Percentiles rank a stretch among this genome's conserved stretches.
phyloP scores from a whole-genome alignment of 2,113 vertebrate genomes.

The Gnathonemus echidnorhynchus region DNA sequence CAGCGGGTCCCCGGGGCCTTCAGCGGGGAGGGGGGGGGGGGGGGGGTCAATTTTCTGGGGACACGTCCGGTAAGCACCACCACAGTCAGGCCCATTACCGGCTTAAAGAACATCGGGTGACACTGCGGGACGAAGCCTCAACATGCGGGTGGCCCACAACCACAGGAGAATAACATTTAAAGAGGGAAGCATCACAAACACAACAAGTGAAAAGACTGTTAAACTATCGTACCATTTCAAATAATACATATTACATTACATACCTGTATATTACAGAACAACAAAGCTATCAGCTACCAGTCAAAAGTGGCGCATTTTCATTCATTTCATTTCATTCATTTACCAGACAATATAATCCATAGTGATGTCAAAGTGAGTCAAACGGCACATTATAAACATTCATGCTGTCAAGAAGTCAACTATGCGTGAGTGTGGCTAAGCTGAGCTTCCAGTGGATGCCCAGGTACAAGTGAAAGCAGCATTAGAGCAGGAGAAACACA shows the following conservation, averaged over 20 bases:
- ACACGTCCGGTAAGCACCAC: constrained; percentile 23
- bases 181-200: background rate
- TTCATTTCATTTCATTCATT: too few species aligned
- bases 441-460: too few species aligned
- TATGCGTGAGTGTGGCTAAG: background rate
- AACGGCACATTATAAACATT: background rate
- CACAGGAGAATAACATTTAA: background rate
- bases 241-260: background rate
- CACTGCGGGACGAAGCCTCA: constrained; percentile 36
- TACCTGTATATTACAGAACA: background rate
- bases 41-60: background rate
- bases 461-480: too few species aligned
- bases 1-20: background rate
- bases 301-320: background rate
- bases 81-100: constrained; percentile 37
- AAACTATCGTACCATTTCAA: background rate
- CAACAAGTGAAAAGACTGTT: background rate
- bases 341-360: background rate
- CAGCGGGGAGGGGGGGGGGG: background rate
- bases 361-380: background rate
- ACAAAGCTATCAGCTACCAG: background rate
- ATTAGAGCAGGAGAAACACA: too few species aligned
- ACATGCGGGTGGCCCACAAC: constrained; percentile 2
- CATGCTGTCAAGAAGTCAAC: background rate
- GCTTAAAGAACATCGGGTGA: constrained; percentile 35